phyloP scores from a whole-genome alignment of 2,888 invertebrate genomes.

The Laothoe populi region DNA sequence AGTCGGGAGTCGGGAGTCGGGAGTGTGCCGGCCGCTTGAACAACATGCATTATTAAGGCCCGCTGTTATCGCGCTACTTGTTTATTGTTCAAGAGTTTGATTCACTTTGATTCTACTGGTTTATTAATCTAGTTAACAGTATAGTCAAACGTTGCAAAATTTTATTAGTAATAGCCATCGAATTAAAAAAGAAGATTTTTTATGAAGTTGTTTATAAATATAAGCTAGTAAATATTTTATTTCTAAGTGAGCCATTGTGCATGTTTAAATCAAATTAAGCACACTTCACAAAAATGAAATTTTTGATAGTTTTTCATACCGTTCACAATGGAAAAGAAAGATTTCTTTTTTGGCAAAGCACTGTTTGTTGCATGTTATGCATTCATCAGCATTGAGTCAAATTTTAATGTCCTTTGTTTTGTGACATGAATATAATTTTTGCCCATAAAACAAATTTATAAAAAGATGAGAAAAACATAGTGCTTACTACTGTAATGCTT shows the following conservation, averaged over 20 bases:
- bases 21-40: constrained; percentile 36
- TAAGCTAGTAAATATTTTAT: background rate
- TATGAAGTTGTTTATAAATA: background rate
- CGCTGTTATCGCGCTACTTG: constrained; percentile 54
- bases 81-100: constrained; percentile 42
- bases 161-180: constrained; percentile 4
- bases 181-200: background rate
- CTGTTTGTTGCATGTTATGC: background rate
- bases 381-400: background rate
- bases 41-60: constrained; percentile 60
- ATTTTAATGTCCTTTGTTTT: background rate
- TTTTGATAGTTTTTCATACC: background rate
- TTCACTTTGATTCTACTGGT: constrained; percentile 20
- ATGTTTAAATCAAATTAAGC: constrained; percentile 5
- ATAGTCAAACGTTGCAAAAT: constrained; percentile 9
- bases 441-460: background rate
- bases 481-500: background rate
- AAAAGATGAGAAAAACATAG: background rate
- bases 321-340: background rate
- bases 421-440: background rate
- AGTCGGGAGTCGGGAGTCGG: constrained; percentile 41
- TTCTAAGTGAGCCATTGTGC: background rate
- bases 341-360: background rate
- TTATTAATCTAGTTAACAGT: constrained; percentile 8
- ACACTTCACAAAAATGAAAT: background rate